phyloP scores from a whole-genome alignment of 2,888 invertebrate species.

The Azorinus chamasolen region DNA sequence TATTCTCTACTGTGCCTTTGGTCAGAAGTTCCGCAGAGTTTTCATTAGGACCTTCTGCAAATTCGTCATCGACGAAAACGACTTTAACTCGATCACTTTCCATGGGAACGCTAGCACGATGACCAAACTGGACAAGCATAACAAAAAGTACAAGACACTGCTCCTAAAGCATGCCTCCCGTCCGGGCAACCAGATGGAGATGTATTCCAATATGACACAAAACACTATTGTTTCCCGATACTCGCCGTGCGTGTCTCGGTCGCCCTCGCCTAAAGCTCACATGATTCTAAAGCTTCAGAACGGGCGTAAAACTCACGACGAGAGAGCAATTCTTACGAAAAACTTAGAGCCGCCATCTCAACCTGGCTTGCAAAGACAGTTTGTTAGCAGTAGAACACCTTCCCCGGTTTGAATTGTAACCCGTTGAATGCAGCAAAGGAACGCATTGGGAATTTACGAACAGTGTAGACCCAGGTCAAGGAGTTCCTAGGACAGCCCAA shows the following conservation, averaged over 20 bases:
- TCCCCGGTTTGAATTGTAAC: constrained; percentile 11
- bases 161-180: constrained; percentile 56
- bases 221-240: constrained; percentile 70
- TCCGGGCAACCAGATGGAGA: constrained; percentile 60
- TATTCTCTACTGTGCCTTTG: constrained; percentile 98
- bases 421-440: neutral
- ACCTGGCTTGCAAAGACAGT: constrained; percentile 1
- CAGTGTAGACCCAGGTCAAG: too few species aligned
- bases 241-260: constrained; percentile 61
- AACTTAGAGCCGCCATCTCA: too few species aligned
- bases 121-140: constrained; percentile 46
- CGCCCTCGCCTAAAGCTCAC: constrained; percentile 34
- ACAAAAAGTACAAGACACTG: constrained; percentile 68
- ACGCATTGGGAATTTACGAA: neutral
- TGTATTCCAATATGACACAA: constrained; percentile 67
- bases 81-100: constrained; percentile 78
- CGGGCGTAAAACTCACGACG: constrained; percentile 15
- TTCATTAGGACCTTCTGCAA: constrained; percentile 83
- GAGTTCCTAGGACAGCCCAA: too few species aligned
- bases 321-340: too few species aligned
- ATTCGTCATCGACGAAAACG: constrained; percentile 69
- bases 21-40: constrained; percentile 93
- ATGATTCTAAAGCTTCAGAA: constrained; percentile 22
- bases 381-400: constrained; percentile 27
- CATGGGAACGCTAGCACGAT: constrained; percentile 61